Evolutionary conservation across 2,888 invertebrate genomes (phyloP), one percentile per base, ranked within the genome.

Genomic region (Ctena decussata): DNA sequence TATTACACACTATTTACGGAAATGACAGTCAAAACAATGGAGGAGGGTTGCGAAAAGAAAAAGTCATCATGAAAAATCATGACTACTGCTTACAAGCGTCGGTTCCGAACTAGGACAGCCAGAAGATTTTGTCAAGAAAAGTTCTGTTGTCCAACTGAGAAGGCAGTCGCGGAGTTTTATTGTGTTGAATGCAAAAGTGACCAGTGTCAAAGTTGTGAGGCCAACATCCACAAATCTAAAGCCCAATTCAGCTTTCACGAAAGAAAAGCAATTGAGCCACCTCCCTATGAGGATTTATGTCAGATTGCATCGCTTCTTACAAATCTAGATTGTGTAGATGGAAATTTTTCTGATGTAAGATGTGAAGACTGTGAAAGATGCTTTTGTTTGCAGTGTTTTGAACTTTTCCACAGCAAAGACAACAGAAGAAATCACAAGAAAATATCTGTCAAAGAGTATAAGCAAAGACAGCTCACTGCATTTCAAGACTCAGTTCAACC

Each of bases 191-290:
- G 96, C 89, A 93, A 92, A 53, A 93, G 95, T 37, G 90, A 93
- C 57, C 96, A 96, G 87, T 96, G 96, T 90, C 74, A 90, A 60
- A 89, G 90, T 32, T 96, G 96, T 89, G 95, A 95, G 82, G 90
- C 89, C 32, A 86, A 92, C 44, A 88, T 96, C 21, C 96, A 96
- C 89, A 90, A 90, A 72, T 89, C 91, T 60, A 94, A 93, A 80
- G 89, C 92, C 44, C 91, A 91, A 60, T 93, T 91, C 81, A 90
- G 92, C 71, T 94, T 94, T 87, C 96, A 96, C 84, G 94, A 94
- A 27, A 90, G 95, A 75, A 88, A 90, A 72, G 75, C 81, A 32
- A 86, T 96, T 32, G 91, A 91, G 39, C 88, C 87, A 2, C 93
- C 94, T 24, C 89, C 93, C 21, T 85, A 84, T 6, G 93, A 94